Base-by-base conservation (phyloP, 1,140 invertebrate genomes). In the Heliconius hermathena region DNA sequence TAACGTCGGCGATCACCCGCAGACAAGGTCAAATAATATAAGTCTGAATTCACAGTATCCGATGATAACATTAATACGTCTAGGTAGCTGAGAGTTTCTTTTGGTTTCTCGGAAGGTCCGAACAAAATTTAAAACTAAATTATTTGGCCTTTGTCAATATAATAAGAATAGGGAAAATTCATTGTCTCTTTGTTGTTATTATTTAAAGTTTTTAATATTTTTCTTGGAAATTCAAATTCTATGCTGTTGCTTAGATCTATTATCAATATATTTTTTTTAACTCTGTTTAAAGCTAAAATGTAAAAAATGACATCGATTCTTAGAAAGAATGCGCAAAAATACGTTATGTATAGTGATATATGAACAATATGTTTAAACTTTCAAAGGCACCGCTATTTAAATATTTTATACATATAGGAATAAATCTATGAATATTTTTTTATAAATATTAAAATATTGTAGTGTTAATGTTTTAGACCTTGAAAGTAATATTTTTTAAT, bases 11-110 rank as follows among this genome's bases (percentile, higher is more conserved):
- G 79, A 77, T 81, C 79, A 71, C 79, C 76, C 71, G 41, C 72
- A 74, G 75, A 81, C 75, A 81, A 81, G 79, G 79, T 81, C 79
- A 77, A 71, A 81, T 46, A 46, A 46, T 49, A 73, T 57, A 71
- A 73, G 38, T 70, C 46, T 33, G 57, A 74, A 81, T 81, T 81
- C 79, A 73, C 74, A 74, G 79, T 77, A 77, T 81, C 71, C 75
- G 52, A 81, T 73, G 72, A 77, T 57, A 66, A 79, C 52, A 73
- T 80, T 77, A 57, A 52, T 71, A 81, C 66, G 46, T 77, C 57
- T 77, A 81, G 75, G 57, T 81, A 80, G 57, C 71, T 52, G 46
- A 49, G 26, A 71, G 75, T 71, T 49, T 72, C 71, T 79, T 66
- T 72, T 76, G 52, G 75, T 29, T 81, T 81, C 79, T 71, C 41